Conservation (phyloP, 92 coral and sea anemone genomes). For the Siderastrea siderea region DNA sequence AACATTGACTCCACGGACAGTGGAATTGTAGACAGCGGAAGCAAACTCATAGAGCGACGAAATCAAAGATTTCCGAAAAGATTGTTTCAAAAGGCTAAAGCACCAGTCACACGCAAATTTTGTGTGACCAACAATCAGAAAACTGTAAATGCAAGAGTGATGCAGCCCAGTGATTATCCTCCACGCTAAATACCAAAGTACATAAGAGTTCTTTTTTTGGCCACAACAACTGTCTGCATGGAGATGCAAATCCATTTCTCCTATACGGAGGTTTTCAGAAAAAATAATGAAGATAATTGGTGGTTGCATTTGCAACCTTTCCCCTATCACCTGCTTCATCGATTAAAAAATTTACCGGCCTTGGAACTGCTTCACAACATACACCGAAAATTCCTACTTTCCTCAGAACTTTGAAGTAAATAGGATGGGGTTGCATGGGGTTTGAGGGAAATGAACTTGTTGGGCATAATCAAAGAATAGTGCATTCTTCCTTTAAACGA, state of each 20-base stretch:
- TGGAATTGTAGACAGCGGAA: conserved; percentile 9
- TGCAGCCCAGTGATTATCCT: conserved; percentile 19
- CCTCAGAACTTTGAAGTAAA: conserved; percentile 55
- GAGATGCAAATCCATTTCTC: conserved; percentile 47
- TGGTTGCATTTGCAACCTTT: conserved; percentile 49
- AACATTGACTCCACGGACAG: conserved; percentile 29
- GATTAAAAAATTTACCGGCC: conserved; percentile 49
- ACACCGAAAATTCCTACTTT: conserved; percentile 68
- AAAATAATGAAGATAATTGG: conserved; percentile 42
- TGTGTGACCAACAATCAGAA: conserved; percentile 47
- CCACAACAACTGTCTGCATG: conserved; percentile 51
- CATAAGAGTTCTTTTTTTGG: conserved; percentile 43
- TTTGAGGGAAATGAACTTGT: conserved; percentile 58
- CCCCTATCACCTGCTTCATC: conserved; percentile 45
- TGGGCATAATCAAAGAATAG: conserved; percentile 70
- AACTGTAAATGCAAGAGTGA: not conserved
- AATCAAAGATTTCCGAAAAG: conserved; percentile 10
- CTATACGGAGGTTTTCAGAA: conserved; percentile 35
- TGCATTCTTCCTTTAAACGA: conserved; percentile 42
- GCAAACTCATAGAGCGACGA: conserved; percentile 31
- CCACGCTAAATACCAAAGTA: conserved; percentile 60
- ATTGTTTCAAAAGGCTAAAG: conserved; percentile 37
- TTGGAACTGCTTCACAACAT: conserved; percentile 42
- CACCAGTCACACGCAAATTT: conserved; percentile 47
- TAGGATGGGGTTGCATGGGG: conserved; percentile 70